phyloP scores from a whole-genome alignment of 2,797 vertebrate species.

The Threskiornis aethiopicus region DNA sequence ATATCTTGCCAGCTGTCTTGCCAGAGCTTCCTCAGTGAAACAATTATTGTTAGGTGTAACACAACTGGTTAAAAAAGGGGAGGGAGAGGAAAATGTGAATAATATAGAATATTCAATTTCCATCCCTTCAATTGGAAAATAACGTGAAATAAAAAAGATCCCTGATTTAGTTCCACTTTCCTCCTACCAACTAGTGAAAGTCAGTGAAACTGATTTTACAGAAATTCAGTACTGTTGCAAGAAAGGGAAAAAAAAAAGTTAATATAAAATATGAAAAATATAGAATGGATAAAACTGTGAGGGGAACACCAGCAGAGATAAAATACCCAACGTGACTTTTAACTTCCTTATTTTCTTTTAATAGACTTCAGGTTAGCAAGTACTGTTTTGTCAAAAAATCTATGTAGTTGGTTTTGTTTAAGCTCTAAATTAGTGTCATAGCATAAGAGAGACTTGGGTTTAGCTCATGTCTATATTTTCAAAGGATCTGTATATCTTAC shows the following conservation, averaged over 20 bases:
- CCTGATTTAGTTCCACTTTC: not conserved
- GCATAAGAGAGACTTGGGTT: not conserved
- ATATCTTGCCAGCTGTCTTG: not conserved
- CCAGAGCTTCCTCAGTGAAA: not conserved
- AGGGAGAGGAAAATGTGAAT: accelerated
- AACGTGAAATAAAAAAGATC: not conserved
- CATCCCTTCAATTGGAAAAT: not conserved
- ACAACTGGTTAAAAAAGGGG: not conserved
- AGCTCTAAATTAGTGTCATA: not conserved
- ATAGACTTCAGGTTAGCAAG: not conserved
- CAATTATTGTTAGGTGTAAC: not conserved
- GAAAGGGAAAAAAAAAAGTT: not conserved
- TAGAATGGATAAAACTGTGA: not conserved
- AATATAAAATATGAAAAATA: not conserved
- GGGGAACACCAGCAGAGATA: not conserved
- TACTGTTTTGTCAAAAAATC: not conserved
- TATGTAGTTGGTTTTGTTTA: not conserved
- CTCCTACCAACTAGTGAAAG: not conserved
- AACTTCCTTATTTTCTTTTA: not conserved
- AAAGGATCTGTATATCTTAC: not conserved
- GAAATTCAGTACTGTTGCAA: not conserved
- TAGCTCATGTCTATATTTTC: not conserved
- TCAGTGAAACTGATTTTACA: not conserved
- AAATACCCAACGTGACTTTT: not conserved
- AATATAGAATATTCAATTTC: not conserved